Conservation (phyloP, 2,113 vertebrate genomes). For the Amphiprion percula region DNA sequence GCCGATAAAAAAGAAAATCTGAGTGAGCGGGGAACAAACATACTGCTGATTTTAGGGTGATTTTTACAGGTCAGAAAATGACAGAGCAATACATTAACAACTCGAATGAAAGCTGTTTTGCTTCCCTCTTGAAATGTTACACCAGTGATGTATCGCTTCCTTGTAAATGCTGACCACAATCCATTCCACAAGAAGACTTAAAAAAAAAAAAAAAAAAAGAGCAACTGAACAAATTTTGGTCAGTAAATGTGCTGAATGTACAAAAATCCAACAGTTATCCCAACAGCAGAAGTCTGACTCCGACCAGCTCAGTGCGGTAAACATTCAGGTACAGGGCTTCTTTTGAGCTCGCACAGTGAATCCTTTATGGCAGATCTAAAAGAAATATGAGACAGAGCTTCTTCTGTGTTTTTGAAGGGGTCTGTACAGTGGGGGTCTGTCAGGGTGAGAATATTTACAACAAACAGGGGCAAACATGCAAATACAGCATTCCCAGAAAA, state of each 20-base stretch:
- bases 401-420: constrained; percentile 54
- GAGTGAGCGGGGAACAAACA: constrained; percentile 1
- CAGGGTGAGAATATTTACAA: constrained; percentile 70
- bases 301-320: constrained; percentile 49
- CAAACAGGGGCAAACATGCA: constrained; percentile 52
- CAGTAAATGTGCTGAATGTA: constrained; percentile 57
- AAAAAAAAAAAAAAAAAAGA: constrained; percentile 46
- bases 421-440: constrained; percentile 62
- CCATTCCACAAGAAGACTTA: constrained; percentile 38
- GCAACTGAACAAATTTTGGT: constrained; percentile 57
- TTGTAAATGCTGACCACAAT: constrained; percentile 55
- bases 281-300: constrained; percentile 49
- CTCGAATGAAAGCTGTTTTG: constrained; percentile 47
- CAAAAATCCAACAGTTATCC: constrained; percentile 51
- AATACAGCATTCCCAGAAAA: constrained; percentile 54
- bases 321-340: constrained; percentile 74
- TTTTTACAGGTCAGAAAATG: constrained; percentile 35
- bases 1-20: neutral
- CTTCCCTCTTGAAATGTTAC: constrained; percentile 51
- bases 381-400: constrained; percentile 55
- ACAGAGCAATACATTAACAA: constrained; percentile 53
- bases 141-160: constrained; percentile 53
- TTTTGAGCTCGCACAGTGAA: constrained; percentile 76
- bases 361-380: constrained; percentile 66
- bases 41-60: constrained; percentile 39